Percentiles rank a stretch among this genome's conserved stretches.
Conservation (phyloP, 2,797 vertebrate genomes). For the Anniella stebbinsi region DNA sequence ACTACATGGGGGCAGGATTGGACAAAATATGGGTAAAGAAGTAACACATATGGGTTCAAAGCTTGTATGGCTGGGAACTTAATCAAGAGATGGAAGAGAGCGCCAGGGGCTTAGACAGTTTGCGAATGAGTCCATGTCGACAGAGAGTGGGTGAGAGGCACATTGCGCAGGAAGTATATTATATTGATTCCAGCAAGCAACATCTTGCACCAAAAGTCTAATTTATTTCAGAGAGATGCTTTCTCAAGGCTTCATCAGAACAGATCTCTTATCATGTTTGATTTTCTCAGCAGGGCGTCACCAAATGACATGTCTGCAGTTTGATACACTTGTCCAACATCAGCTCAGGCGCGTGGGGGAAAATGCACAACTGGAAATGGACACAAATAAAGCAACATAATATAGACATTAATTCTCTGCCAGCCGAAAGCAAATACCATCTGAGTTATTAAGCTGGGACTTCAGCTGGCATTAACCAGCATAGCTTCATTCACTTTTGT, state of each 20-base stretch:
- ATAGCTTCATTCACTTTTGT: slow-evolving; percentile 21
- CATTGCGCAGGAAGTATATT: background rate
- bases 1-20: background rate
- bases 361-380: background rate
- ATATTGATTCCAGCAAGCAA: background rate
- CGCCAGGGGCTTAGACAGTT: background rate
- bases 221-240: background rate
- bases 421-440: slow-evolving; percentile 8
- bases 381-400: background rate
- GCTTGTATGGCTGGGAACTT: background rate
- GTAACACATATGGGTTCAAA: background rate
- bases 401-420: background rate
- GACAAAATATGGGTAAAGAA: background rate
- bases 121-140: background rate
- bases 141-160: background rate
- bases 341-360: background rate
- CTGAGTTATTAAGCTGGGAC: slow-evolving; percentile 6
- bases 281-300: background rate
- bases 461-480: slow-evolving; percentile 6
- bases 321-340: background rate
- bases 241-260: background rate
- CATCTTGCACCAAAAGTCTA: background rate
- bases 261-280: background rate
- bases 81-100: background rate
- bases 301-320: background rate